Evolutionary conservation across 2,113 vertebrate genomes (phyloP).

Genomic region (Ahaetulla prasina): DNA sequence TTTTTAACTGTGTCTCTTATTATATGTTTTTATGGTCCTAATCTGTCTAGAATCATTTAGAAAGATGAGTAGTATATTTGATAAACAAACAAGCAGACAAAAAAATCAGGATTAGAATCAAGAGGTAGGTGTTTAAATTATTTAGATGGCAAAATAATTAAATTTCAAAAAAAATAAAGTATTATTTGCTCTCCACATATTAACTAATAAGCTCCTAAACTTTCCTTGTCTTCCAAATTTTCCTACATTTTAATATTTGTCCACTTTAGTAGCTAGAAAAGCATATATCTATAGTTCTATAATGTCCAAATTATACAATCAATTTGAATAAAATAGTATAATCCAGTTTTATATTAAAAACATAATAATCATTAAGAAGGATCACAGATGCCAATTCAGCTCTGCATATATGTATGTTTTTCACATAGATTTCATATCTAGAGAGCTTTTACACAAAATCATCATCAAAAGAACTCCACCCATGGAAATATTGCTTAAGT

Average conservation of each 20-base stretch:
- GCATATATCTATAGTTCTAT: not conserved
- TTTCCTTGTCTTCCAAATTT: not conserved
- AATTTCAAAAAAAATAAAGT: not conserved
- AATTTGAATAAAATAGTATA: not conserved
- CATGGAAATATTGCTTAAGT: not conserved
- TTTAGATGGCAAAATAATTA: rapidly evolving
- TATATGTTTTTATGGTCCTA: not conserved
- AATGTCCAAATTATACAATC: not conserved
- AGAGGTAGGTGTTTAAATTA: not conserved
- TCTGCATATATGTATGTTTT: not conserved
- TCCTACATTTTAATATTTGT: not conserved
- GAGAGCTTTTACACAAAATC: not conserved
- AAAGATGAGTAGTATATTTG: not conserved
- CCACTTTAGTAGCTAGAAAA: not conserved
- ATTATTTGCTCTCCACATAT: not conserved
- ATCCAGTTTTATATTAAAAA: not conserved
- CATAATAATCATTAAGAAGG: not conserved
- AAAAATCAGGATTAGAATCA: not conserved
- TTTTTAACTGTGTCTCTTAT: not conserved
- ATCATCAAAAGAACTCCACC: not conserved
- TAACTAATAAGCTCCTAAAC: not conserved
- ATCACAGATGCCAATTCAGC: not conserved
- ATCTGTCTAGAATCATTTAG: not conserved
- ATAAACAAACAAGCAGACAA: not conserved
- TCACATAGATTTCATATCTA: not conserved